phyloP scores from a whole-genome alignment of 2,888 invertebrate species.

The Dromius quadrimaculatus region DNA sequence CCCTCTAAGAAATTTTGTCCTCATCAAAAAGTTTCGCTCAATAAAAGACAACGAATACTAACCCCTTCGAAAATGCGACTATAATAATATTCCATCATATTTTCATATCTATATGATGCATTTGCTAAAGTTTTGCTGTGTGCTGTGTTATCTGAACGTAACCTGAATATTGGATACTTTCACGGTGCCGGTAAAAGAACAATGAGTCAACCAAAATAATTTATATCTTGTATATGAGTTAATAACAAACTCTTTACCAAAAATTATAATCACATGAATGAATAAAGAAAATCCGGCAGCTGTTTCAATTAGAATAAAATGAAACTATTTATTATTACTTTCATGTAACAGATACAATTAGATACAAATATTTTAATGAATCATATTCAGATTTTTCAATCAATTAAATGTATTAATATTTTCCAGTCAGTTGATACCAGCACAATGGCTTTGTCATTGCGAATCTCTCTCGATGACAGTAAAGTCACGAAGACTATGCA shows the following conservation, averaged over 20 bases:
- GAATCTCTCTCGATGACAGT: conserved; percentile 85
- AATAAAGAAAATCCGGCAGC: not conserved
- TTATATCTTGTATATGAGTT: too few species aligned
- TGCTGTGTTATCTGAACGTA: conserved; percentile 23
- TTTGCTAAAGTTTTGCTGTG: conserved; percentile 23
- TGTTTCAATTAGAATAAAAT: not conserved
- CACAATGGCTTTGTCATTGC: conserved; percentile 78
- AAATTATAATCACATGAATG: not conserved
- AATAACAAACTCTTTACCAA: too few species aligned
- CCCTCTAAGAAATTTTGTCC: conserved; percentile 46
- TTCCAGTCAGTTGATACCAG: conserved; percentile 70
- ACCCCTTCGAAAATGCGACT: conserved; percentile 27
- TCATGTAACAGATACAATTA: not conserved
- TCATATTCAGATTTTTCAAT: conserved; percentile 1
- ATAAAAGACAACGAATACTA: conserved; percentile 43
- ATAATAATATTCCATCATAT: conserved; percentile 11
- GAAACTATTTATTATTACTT: not conserved
- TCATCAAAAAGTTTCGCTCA: conserved; percentile 47
- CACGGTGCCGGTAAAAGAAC: conserved; percentile 3
- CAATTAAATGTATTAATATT: conserved; percentile 47
- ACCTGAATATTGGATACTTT: conserved; percentile 15
- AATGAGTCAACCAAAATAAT: too few species aligned
- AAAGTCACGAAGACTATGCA: conserved; percentile 98
- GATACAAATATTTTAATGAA: conserved; percentile 3
- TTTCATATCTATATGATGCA: conserved; percentile 18